A percentile compares a stretch with the other conserved stretches of the same genome.
These are phyloP conservation scores for Spinibarbus caldwelli DNA, from an alignment of 2,797 vertebrate species.

Conservation along the genomic window DNA sequence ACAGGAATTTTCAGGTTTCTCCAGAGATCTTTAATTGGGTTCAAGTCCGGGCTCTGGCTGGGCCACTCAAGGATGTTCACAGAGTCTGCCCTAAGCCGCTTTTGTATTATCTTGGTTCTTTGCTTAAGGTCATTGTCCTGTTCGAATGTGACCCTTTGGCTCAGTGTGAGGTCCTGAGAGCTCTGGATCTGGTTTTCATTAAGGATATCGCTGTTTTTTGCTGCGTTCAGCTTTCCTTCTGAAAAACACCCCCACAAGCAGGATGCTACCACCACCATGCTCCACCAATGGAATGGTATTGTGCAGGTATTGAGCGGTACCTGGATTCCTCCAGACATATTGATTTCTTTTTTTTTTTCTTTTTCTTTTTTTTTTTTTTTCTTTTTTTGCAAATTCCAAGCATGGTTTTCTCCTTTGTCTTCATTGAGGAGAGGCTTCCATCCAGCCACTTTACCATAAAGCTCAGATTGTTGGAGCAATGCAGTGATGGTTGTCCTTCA, in stretches of 20 bases:
- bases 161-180: neutral
- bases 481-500: neutral
- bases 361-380: neutral
- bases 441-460: neutral
- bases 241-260: neutral
- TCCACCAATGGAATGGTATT: neutral
- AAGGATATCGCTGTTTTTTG: neutral
- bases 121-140: neutral
- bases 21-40: neutral
- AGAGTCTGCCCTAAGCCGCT: neutral
- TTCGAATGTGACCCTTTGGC: neutral
- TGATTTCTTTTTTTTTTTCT: no score
- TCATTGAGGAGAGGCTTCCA: neutral
- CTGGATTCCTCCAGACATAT: neutral
- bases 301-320: neutral
- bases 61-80: neutral
- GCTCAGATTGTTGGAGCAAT: neutral
- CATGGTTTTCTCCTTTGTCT: neutral
- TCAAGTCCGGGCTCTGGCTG: neutral
- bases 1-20: neutral
- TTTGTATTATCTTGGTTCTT: neutral
- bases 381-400: neutral
- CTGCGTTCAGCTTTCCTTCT: neutral
- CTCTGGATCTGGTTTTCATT: neutral
- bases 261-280: neutral